Percentiles rank a stretch among this genome's conserved stretches.
Conservation (phyloP, 2,888 invertebrate species). For the Acronicta leporina region DNA sequence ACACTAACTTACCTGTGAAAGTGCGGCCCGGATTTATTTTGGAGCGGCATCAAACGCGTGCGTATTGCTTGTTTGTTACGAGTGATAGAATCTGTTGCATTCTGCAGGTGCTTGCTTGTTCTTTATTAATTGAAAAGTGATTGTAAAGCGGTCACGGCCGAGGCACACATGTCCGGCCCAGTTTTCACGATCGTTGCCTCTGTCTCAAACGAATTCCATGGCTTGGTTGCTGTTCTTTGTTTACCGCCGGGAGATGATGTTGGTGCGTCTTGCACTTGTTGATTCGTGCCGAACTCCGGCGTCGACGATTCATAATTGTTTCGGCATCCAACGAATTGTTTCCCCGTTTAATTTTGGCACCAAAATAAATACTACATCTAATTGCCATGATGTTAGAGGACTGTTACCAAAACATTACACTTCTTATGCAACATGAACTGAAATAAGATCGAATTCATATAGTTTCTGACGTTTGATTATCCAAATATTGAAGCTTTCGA, state of each 20-base stretch:
- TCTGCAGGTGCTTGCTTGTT: conserved; percentile 85
- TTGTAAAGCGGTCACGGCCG: conserved; percentile 88
- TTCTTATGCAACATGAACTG: conserved; percentile 22
- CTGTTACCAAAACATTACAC: conserved; percentile 38
- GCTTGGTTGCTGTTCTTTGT: conserved; percentile 79
- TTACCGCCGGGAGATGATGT: conserved; percentile 71
- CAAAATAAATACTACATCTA: conserved; percentile 44
- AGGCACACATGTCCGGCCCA: conserved; percentile 88
- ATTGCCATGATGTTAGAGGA: conserved; percentile 29
- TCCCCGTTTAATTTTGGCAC: conserved; percentile 54
- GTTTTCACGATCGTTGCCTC: conserved; percentile 84
- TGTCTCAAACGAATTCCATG: conserved; percentile 77
- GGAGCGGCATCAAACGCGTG: conserved; percentile 71
- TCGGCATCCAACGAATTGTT: conserved; percentile 46
- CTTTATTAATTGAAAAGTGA: conserved; percentile 89
- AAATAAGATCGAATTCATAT: conserved; percentile 23
- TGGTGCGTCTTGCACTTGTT: conserved; percentile 73
- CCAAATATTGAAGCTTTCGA: conserved; percentile 9
- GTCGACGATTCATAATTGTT: conserved; percentile 41
- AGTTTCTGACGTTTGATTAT: conserved; percentile 8
- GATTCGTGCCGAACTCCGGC: conserved; percentile 59
- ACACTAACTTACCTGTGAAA: conserved; percentile 71
- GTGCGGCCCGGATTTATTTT: conserved; percentile 76
- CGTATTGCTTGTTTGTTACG: conserved; percentile 69
- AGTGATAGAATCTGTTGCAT: conserved; percentile 81